Base-by-base conservation (phyloP, 2,113 vertebrate species). In the Meleagris gallopavo region DNA sequence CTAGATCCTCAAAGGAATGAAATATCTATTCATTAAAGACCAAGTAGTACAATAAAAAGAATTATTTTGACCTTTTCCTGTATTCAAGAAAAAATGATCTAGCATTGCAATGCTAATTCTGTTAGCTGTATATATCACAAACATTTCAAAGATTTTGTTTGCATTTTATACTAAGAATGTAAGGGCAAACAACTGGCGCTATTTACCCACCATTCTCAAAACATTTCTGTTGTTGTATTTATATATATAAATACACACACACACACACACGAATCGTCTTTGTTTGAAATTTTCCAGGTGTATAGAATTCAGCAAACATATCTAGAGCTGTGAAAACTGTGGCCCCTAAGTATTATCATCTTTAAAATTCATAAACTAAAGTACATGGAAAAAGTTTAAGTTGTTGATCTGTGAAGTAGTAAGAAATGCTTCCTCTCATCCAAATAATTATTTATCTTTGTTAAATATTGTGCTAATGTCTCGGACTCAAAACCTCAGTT, bases 311-410 rank as follows among this genome's bases (percentile, higher is more conserved):
- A 81, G 32, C 24, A 85, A 91, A 54, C 65, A 38, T 73, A 64
- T 24, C 58, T 57, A 86, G 43, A 64, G 36, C 32, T 54, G 24
- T 16, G 80, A 57, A 60, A 95, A 74, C 76, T 65, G 62, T 19
- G 8, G 32, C 22, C 24, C 36, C 58, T 83, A 84, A 72, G 60
- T 66, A 45, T 78, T 54, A 79, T 76, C 19, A 79, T 85, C 38
- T 94, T 91, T 88, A 77, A 97, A 94, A 97, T 88, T 92, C 95
- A 94, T 96, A 95, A 91, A 88, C 19, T 15, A 92, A 95, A 96
- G 34, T 40, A 82, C 95, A 66, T 52, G n/a, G 58, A 38, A 94
- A 94, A 95, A 71, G 12, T 93, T 93, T 41, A 70, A 57, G 8
- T 22, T 83, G 55, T 38, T 94, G 79, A 74, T 89, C 54, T 89